A percentile compares a stretch with the other conserved stretches of the same genome.
phyloP scores from a whole-genome alignment of 2,113 vertebrate species.

The Muscicapa adusta region DNA sequence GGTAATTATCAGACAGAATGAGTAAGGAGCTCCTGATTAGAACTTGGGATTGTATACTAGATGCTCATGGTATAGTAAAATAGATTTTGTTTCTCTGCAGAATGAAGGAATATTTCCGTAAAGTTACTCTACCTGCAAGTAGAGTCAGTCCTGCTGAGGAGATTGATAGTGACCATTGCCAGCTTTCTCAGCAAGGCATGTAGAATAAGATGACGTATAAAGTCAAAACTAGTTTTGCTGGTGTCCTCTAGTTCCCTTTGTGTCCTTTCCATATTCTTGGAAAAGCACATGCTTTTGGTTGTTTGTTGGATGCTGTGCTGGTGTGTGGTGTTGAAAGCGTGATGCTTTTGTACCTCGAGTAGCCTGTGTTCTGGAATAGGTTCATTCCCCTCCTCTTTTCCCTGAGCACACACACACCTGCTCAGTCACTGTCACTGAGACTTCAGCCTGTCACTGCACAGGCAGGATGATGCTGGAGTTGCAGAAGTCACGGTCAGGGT shows the following conservation, averaged over 20 bases:
- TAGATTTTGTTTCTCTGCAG: not conserved
- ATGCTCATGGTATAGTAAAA: not conserved
- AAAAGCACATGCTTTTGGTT: not conserved
- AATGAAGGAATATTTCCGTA: not conserved
- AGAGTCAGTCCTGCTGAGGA: not conserved
- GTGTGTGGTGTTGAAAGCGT: not conserved
- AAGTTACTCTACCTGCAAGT: not conserved
- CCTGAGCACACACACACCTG: not conserved
- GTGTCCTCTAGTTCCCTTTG: not conserved
- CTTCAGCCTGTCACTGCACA: not conserved
- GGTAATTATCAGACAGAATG: not conserved
- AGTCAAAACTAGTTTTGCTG: not conserved
- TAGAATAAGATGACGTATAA: accelerated
- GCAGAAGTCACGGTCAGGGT: not conserved
- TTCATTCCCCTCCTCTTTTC: not conserved
- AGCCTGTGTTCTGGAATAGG: not conserved
- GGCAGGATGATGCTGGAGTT: not conserved
- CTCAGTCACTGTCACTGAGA: not conserved
- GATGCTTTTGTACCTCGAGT: not conserved
- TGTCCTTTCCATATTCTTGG: not conserved
- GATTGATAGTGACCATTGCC: not conserved
- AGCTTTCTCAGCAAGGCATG: not conserved
- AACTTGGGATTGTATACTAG: not conserved
- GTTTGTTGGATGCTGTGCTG: accelerated
- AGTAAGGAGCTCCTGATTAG: not conserved